Evolutionary conservation across 2,888 invertebrate species (phyloP).

Genomic region (Minunthozetes semirufus): DNA sequence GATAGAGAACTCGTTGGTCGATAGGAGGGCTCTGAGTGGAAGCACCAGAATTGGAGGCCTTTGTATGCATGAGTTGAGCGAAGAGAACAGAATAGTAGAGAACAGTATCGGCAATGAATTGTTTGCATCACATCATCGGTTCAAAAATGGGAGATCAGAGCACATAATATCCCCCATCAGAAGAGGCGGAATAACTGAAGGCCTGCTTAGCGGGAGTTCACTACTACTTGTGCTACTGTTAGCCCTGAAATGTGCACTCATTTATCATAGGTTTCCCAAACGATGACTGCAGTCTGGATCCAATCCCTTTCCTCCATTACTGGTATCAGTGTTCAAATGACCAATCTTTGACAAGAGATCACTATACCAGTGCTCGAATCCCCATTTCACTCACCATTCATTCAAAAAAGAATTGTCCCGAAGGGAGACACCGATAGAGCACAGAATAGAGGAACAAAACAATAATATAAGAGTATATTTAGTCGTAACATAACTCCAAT

Average conservation of each 20-base stretch:
- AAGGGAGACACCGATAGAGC: conserved; percentile 19
- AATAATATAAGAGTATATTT: conserved; percentile 28
- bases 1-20: conserved; percentile 13
- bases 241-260: conserved; percentile 26
- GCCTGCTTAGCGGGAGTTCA: conserved; percentile 30
- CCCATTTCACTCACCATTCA: conserved; percentile 27
- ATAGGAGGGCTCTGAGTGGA: conserved; percentile 26
- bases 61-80: conserved; percentile 23
- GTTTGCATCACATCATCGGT: conserved; percentile 22
- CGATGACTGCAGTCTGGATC: conserved; percentile 25
- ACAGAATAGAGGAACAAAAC: conserved; percentile 13
- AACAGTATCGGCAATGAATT: conserved; percentile 14
- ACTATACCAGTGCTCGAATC: conserved; percentile 6
- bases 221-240: conserved; percentile 1
- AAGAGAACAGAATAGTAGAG: not conserved
- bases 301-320: conserved; percentile 24
- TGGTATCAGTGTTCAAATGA: conserved; percentile 22
- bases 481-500: conserved; percentile 24
- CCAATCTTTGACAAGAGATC: conserved; percentile 23
- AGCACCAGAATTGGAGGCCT: conserved; percentile 11
- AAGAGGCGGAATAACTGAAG: conserved; percentile 30
- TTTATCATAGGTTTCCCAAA: conserved; percentile 27
- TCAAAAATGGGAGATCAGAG: conserved; percentile 22
- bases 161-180: conserved; percentile 25
- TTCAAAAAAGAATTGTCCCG: conserved; percentile 26